Base-by-base conservation (phyloP, 92 coral and sea anemone genomes). In the Umimayanthus kanabou region DNA sequence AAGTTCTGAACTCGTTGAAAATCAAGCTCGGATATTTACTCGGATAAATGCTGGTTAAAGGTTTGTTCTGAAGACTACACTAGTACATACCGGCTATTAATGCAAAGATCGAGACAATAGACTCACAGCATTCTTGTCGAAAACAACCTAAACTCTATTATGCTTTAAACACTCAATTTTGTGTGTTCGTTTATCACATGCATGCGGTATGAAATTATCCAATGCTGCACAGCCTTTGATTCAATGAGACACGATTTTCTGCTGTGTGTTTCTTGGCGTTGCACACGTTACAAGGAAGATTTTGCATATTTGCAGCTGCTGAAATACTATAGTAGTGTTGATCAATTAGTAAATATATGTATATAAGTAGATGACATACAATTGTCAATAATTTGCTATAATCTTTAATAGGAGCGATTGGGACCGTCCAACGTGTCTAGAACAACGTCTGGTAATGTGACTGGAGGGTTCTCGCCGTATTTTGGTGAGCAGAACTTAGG, bases 371-470 rank as follows among this genome's bases (percentile, higher is more conserved):
- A 50, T 50, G 16, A 9, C 58, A 53, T 53, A 53, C 16, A 61
- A 61, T 61, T 61, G 25, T 61, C 69, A 45, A 22, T 30, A 14
- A 20, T 58, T 55, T 30, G 33, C 23, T 20, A 3, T 42, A 64
- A 66, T 39, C 20, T 39, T 47, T 71, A 26, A 9, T 83, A 83
- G 87, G 78, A 83, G 25, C 74, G 87, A 26, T 47, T 83, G 79
- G 87, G 78, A 15, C 30, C 78, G 18, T 80, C 84, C 42, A 80
- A 80, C 28, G 15, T 57, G 23, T 45, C 77, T 13, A 45, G 78
- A 83, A 47, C 30, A 30, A 18, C 74, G 53, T 43, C 77, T 10
- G 33, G 29, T 82, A n/a, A 49, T 39, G 49, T 80, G 84, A 55
- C 16, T 80, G 84, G 49, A 45, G 69, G 64, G 6, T 69, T n/a